Evolutionary conservation across 1,140 invertebrate genomes (phyloP), one percentile per base, ranked within the genome.

Genomic region (Aphaenogaster floridana): DNA sequence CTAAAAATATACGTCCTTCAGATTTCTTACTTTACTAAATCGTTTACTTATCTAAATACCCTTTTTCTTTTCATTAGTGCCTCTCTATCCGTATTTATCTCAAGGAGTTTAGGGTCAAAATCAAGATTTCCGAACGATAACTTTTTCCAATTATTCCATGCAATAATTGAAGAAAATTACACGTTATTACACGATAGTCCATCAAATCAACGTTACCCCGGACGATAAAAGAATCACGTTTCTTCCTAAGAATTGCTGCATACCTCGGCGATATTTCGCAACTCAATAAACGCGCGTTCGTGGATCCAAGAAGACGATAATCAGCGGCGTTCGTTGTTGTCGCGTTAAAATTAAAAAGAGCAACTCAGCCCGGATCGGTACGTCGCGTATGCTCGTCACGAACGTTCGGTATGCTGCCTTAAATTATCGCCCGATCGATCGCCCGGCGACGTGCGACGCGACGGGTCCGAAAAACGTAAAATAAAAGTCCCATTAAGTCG

Each of bases 401-500:
- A 15, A 81, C 21, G 28, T 42, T 48, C 52, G 69, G 7, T 61
- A 61, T 50, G 63, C 72, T 9, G 39, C 28, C 42, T 84, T 50
- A 76, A 84, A 76, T 84, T 84, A 74, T 84, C 54, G 54, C 17
- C 34, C 54, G 54, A 84, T 84, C 54, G 69, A 84, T 39, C 63
- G 28, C 28, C 28, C 28, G 21, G 63, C 36, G 36, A 66, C 36
- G 42, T 34, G 45, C 42, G 68, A 83, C 63, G 68, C 52, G 39
- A 61, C 63, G 7, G 54, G n/a, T 34, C 42, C 13, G 17, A 42
- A 61, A 84, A 50, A 59, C 54, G 28, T 63, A 61, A 63, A 84
- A 84, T 76, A 63, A 84, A 74, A 61, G 28, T 61, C 39, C 17
- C 80, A 84, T 84, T 76, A 84, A 84, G 69, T 59, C 85, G 52